A percentile compares a stretch with the other conserved stretches of the same genome.
phyloP scores from a whole-genome alignment of 1,140 invertebrate genomes.

The Diuraphis noxia region DNA sequence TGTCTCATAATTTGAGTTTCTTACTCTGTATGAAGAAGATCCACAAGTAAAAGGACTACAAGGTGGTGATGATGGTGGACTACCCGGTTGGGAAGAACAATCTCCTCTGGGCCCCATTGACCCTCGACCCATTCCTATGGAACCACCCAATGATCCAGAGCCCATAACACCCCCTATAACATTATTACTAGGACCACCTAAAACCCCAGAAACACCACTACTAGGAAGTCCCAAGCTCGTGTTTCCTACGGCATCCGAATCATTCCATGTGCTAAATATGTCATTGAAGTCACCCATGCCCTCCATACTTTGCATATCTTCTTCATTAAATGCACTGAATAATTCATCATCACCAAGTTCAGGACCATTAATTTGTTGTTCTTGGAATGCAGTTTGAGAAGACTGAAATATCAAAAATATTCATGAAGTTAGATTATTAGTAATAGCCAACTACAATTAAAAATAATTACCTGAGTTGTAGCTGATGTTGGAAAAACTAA shows the following conservation, averaged over 20 bases:
- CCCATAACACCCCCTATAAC: slow-evolving; percentile 33
- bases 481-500: slow-evolving; percentile 98
- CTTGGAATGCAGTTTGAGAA: slow-evolving; percentile 82
- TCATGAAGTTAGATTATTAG: not conserved
- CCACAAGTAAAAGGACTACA: slow-evolving; percentile 68
- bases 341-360: slow-evolving; percentile 77
- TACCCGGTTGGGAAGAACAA: slow-evolving; percentile 64
- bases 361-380: slow-evolving; percentile 75
- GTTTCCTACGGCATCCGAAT: slow-evolving; percentile 64
- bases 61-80: slow-evolving; percentile 64
- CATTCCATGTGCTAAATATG: slow-evolving; percentile 71
- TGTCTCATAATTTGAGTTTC: slow-evolving; percentile 51
- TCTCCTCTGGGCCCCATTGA: slow-evolving; percentile 62
- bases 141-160: slow-evolving; percentile 29
- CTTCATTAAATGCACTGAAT: slow-evolving; percentile 70
- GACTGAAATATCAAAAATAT: slow-evolving; percentile 65
- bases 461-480: slow-evolving; percentile 77
- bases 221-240: slow-evolving; percentile 61
- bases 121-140: slow-evolving; percentile 42
- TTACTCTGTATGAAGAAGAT: slow-evolving; percentile 62
- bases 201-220: slow-evolving; percentile 18
- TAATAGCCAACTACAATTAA: not conserved
- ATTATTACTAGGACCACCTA: slow-evolving; percentile 30
- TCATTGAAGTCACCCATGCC: slow-evolving; percentile 73
- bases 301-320: slow-evolving; percentile 68